Evolutionary conservation across 2,113 vertebrate genomes (phyloP).

Genomic region (Saguinus imperator): DNA sequence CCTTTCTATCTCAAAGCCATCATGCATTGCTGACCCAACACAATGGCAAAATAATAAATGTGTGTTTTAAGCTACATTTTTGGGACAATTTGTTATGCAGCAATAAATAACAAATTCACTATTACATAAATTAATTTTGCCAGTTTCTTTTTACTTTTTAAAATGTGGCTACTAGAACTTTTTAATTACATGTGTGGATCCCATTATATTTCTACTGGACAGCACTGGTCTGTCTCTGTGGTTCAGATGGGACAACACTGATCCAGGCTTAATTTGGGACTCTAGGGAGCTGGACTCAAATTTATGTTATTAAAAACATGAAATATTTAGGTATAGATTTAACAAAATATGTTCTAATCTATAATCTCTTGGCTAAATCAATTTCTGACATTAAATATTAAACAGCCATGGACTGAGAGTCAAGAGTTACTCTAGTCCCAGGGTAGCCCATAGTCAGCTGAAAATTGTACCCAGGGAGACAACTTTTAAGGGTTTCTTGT

Average conservation of each 20-base stretch:
- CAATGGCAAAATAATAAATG: neutral
- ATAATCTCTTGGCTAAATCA: constrained; percentile 1
- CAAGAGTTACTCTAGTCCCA: neutral
- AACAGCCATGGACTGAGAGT: neutral
- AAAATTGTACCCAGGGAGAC: neutral
- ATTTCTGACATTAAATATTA: neutral
- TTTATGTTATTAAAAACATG: neutral
- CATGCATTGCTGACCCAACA: neutral
- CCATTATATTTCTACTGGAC: neutral
- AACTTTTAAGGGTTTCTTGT: neutral
- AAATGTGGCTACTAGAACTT: neutral
- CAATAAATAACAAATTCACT: constrained; percentile 1
- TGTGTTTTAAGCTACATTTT: neutral
- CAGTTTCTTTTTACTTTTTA: neutral
- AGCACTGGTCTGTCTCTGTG: neutral
- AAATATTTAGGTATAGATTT: constrained; percentile 6
- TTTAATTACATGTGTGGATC: neutral
- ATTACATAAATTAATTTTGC: neutral
- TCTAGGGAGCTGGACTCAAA: neutral
- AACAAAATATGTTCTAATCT: neutral
- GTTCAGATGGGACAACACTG: neutral
- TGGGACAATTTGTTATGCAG: neutral
- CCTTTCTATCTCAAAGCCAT: neutral
- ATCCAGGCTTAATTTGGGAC: neutral
- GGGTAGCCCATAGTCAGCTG: neutral